Base-by-base conservation (phyloP, 2,888 invertebrate species). In the Crossocerus cetratus region DNA sequence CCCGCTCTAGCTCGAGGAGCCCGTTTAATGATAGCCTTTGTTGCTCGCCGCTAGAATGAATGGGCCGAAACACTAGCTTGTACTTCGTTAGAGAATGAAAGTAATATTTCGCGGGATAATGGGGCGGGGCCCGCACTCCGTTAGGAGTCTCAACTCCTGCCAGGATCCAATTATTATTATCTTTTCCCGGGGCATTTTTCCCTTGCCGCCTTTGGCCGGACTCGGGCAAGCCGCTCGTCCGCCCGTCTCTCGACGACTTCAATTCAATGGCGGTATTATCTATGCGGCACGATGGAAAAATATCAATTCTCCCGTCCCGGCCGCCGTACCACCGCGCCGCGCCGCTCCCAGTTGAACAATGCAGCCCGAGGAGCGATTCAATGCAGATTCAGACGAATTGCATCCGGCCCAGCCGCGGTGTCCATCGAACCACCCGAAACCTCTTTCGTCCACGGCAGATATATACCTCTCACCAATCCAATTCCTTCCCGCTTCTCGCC, bases 301-400 rank as follows among this genome's bases (percentile, higher is more conserved):
- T 82, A 82, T 82, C 80, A 82, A 82, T 82, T 67, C 78, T 82
- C 80, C 74, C 82, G 81, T 82, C 78, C 80, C 76, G 73, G 32
- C 8, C 32, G 11, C 71, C 76, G 74, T 70, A 72, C 73, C 77
- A 72, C 66, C 67, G 75, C 32, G 11, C 61, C 67, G n/a, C n/a
- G n/a, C n/a, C n/a, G n/a, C n/a, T n/a, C 68, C 71, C 71, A 72
- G 60, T 73, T 62, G 73, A 81, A 81, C 81, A 81, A 81, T 81
- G 77, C 77, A 69, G 66, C 43, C 72, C 81, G 73, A 65, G 65
- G 62, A 55, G 59, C 77, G 69, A 82, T 83, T 80, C 80, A 84
- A 83, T 80, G 82, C 76, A 82, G 78, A 84, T 83, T 79, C 77
- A 81, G 80, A 79, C 76, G 82, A 82, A 84, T 84, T 82, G 81